Percentiles rank a stretch among this genome's conserved stretches.
These are phyloP conservation scores for Patella ulyssiponensis DNA, from an alignment of 2,888 invertebrate genomes.

Conservation along the genomic window DNA sequence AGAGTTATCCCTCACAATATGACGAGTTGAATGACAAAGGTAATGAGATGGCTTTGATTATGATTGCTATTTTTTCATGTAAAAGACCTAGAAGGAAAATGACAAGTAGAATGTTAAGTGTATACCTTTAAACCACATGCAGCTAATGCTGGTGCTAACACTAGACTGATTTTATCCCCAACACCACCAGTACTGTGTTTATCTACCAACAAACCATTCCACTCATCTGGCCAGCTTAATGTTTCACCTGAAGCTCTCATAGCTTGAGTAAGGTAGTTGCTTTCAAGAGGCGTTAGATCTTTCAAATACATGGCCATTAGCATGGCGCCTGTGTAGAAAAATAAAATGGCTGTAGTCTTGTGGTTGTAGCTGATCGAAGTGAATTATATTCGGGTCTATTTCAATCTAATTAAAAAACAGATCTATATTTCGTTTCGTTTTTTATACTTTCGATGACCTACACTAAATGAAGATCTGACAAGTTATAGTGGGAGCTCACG, in stretches of 20 bases:
- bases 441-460: too few relatives aligned
- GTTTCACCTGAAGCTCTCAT: conserved; percentile 74
- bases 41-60: too few relatives aligned
- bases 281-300: conserved; percentile 63
- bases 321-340: conserved; percentile 54
- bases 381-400: too few relatives aligned
- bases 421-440: too few relatives aligned
- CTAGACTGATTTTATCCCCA: conserved; percentile 76
- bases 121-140: conserved; percentile 74
- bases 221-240: conserved; percentile 64
- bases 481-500: not conserved
- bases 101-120: not conserved
- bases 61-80: too few relatives aligned
- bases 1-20: too few relatives aligned
- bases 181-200: conserved; percentile 78
- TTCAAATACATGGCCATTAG: conserved; percentile 57
- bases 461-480: not conserved
- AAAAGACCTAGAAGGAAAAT: too few relatives aligned
- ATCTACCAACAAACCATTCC: conserved; percentile 73
- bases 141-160: conserved; percentile 76
- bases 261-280: conserved; percentile 71
- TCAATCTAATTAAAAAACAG: too few relatives aligned
- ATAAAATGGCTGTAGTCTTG: not conserved
- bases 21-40: too few relatives aligned
- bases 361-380: too few relatives aligned